Evolutionary conservation across 2,888 invertebrate genomes (phyloP), one percentile per base, ranked within the genome.

Genomic region (Gymnocheta viridis): DNA sequence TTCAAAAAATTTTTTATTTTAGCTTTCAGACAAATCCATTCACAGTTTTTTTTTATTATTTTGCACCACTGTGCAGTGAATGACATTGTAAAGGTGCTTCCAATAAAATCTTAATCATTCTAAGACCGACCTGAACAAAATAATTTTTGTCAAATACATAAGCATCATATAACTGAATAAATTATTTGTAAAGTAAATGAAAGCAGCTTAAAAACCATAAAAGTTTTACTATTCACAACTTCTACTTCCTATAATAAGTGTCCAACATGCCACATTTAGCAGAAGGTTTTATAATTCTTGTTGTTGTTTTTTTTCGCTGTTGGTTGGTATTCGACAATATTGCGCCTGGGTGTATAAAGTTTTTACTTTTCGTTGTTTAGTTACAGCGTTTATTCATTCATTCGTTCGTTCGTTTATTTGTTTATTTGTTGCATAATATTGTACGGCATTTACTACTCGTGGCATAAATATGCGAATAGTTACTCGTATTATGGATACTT

Each of bases 231-330:
- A 12, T 19, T 24, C 12, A 10, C 27, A 27, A 69, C 67, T 29
- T 27, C 24, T 19, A 62, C 74, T 64, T 64, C 41, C 64, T 41
- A 22, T 64, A 22, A 38, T 41, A 19, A 47, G 24, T 12, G 47
- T 22, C 35, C 17, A 54, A 49, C 29, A 27, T 17, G 58, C 4
- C 17, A 44, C 19, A 44, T 32, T n/a, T 32, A 19, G 41, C 41
- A 56, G 27, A 69, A 73, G 73, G 54, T 82, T 82, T 73, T 73
- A 29, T 66, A 78, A 38, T 47, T 64, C 82, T 60, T 60, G n/a
- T 32, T 54, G 49, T 76, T 76, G 12, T 58, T 67, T 32, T 76
- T 60, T 38, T 24, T 9, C 10, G 44, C 9, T 32, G n/a, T 17
- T 49, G 29, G 7, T 49, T 29, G 77, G 27, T 54, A 62, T 70